Percentiles rank a stretch among this genome's conserved stretches.
Conservation (phyloP, 1,140 invertebrate genomes). For the Sminthurides bifidus region DNA sequence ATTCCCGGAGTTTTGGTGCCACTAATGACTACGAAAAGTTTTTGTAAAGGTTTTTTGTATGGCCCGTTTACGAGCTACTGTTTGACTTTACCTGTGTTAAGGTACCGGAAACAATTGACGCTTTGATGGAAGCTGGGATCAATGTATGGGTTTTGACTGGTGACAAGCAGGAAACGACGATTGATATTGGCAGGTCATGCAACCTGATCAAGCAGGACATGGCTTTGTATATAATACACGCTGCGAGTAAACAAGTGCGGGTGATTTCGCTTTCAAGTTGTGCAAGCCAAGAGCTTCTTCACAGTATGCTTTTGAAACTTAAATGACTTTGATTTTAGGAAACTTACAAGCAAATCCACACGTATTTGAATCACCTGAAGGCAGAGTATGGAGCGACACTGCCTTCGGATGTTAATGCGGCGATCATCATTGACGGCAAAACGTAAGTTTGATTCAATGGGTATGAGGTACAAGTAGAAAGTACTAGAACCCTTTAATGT, state of each 20-base stretch:
- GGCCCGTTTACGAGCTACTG: not conserved
- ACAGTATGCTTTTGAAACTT: too few relatives aligned
- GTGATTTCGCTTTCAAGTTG: too few relatives aligned
- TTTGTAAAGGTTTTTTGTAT: not conserved
- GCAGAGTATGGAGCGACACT: conserved; percentile 35
- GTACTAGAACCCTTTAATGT: too few relatives aligned
- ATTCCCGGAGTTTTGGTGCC: too few relatives aligned
- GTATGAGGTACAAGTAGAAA: too few relatives aligned
- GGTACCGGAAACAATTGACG: conserved; percentile 84
- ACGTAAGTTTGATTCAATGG: too few relatives aligned
- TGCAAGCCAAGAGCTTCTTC: too few relatives aligned
- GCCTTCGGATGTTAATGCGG: conserved; percentile 68
- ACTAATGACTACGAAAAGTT: conserved; percentile 4
- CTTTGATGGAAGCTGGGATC: conserved; percentile 80
- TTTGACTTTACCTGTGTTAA: conserved; percentile 29
- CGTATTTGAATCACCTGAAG: not conserved
- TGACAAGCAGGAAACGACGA: conserved; percentile 98
- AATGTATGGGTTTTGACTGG: conserved; percentile 96
- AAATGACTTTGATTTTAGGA: not conserved
- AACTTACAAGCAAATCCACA: not conserved
- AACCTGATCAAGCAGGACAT: conserved; percentile 71
- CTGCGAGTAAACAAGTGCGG: too few relatives aligned
- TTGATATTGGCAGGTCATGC: conserved; percentile 96
- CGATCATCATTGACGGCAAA: conserved; percentile 78
- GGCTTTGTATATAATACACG: conserved; percentile 79